phyloP scores from a whole-genome alignment of 2,113 vertebrate genomes.

The Mus pahari region DNA sequence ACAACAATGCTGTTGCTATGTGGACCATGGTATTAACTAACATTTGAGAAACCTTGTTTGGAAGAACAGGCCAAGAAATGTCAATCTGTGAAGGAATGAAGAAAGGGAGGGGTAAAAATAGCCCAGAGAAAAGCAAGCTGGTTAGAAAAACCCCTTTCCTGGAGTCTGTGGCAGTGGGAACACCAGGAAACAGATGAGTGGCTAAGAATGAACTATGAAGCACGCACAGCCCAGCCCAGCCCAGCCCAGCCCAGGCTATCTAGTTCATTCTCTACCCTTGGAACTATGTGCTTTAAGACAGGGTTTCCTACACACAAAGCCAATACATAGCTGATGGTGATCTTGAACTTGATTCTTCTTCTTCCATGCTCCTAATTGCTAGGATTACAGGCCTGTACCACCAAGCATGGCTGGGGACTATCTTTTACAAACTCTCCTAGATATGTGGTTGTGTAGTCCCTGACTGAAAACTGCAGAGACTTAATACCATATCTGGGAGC shows the following conservation, averaged over 20 bases:
- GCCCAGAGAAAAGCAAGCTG: constrained; percentile 28
- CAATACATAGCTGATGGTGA: not conserved
- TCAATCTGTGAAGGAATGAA: constrained; percentile 3
- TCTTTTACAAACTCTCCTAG: constrained; percentile 27
- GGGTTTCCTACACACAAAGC: too few relatives aligned
- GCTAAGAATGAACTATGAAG: not conserved
- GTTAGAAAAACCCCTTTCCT: constrained; percentile 44
- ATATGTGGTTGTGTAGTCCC: constrained; percentile 1
- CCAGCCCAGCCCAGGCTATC: not conserved
- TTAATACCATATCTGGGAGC: not conserved
- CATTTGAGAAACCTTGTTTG: constrained; percentile 36
- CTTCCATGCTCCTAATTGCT: not conserved
- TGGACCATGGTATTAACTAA: not conserved
- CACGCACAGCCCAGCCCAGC: too few relatives aligned
- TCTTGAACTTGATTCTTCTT: not conserved
- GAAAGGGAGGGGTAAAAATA: not conserved
- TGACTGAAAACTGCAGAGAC: constrained; percentile 31
- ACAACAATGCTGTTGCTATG: not conserved
- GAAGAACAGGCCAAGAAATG: constrained; percentile 49
- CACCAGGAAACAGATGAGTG: not conserved
- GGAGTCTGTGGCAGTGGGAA: not conserved
- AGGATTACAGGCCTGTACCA: not conserved
- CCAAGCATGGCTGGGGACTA: not conserved
- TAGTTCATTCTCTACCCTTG: not conserved
- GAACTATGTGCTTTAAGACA: not conserved